A percentile compares a stretch with the other conserved stretches of the same genome.
Evolutionary conservation across 1,140 invertebrate species (phyloP).

Genomic region (Papilio helenus): DNA sequence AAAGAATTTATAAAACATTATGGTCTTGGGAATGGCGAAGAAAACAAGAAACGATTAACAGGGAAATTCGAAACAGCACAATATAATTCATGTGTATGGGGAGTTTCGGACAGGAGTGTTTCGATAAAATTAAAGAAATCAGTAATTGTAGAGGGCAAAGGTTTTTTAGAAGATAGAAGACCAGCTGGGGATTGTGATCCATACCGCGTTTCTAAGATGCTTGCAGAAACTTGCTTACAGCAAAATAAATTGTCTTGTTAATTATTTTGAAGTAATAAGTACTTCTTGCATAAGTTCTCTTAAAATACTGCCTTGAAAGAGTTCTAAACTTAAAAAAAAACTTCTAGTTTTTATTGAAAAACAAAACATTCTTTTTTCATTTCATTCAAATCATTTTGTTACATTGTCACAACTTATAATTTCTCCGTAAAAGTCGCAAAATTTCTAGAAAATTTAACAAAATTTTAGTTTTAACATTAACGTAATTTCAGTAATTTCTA

Average conservation of each 20-base stretch:
- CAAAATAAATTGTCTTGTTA: neutral
- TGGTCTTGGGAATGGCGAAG: constrained; percentile 90
- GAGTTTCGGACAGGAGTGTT: constrained; percentile 90
- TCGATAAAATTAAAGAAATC: constrained; percentile 91
- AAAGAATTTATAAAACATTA: constrained; percentile 93
- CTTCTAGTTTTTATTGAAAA: neutral
- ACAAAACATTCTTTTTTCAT: constrained; percentile 9
- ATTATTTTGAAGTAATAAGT: constrained; percentile 26
- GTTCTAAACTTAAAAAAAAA: neutral
- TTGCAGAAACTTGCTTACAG: constrained; percentile 81
- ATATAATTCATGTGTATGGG: constrained; percentile 90
- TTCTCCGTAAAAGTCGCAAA: neutral
- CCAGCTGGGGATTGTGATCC: constrained; percentile 97
- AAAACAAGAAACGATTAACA: constrained; percentile 93
- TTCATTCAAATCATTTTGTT: constrained; percentile 6
- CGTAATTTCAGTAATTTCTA: too few species aligned
- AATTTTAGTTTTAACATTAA: constrained; percentile 38
- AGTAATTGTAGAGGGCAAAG: constrained; percentile 91
- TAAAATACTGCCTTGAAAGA: constrained; percentile 7
- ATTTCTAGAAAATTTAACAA: constrained; percentile 20
- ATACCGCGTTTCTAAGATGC: constrained; percentile 89
- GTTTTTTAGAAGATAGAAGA: constrained; percentile 96
- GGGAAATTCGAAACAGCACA: constrained; percentile 93
- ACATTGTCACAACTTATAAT: neutral
- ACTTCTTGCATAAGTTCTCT: neutral